phyloP scores from a whole-genome alignment of 1,140 invertebrate genomes.

The Drosophila jambulina region DNA sequence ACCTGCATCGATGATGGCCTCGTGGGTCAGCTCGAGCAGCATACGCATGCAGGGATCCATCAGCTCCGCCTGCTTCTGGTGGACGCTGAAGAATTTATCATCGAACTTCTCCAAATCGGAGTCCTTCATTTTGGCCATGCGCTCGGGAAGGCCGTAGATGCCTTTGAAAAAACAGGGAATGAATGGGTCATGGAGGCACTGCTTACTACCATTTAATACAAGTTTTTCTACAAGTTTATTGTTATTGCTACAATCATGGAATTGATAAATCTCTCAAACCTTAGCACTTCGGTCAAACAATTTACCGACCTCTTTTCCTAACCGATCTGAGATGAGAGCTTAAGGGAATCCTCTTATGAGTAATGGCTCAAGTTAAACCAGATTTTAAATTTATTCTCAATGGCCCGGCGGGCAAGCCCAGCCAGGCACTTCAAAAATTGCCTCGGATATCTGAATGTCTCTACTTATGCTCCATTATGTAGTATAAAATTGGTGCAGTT shows the following conservation, averaged over 20 bases:
- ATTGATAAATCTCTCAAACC: not conserved
- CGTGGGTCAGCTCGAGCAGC: slow-evolving; percentile 96
- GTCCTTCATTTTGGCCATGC: slow-evolving; percentile 96
- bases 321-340: not conserved
- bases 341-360: not conserved
- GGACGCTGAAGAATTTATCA: slow-evolving; percentile 96
- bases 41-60: slow-evolving; percentile 98
- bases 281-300: not conserved
- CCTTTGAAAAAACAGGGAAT: slow-evolving; percentile 57
- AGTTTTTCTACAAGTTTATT: too few relatives aligned
- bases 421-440: slow-evolving; percentile 29
- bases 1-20: slow-evolving; percentile 97
- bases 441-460: slow-evolving; percentile 18
- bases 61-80: slow-evolving; percentile 95
- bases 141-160: slow-evolving; percentile 92
- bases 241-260: not conserved
- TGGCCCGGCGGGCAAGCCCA: not conserved
- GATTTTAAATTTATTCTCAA: slow-evolving; percentile 13
- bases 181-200: not conserved
- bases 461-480: not conserved
- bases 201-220: not conserved
- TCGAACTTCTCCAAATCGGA: slow-evolving; percentile 95
- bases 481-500: slow-evolving; percentile 2
- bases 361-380: not conserved
- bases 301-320: not conserved